Base-by-base conservation (phyloP, 2,888 invertebrate genomes). In the Eupeodes luniger region DNA sequence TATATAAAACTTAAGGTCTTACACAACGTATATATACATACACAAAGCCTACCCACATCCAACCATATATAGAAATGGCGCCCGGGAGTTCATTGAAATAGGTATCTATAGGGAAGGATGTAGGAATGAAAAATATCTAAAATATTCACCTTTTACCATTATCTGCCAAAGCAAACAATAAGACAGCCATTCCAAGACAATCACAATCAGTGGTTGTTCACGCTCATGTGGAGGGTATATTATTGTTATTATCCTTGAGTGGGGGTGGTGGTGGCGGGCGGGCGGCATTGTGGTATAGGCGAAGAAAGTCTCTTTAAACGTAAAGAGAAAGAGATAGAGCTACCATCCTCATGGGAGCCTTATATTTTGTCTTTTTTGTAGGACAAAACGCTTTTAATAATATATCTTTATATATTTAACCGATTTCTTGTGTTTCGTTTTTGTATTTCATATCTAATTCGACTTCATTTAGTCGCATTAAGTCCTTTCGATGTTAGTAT, bases 121-220 rank as follows among this genome's bases (percentile, higher is more conserved):
- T 36, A 34, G n/a, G 69, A 53, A 78, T 81, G 81, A 85, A 85
- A 47, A 66, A 80, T 78, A 85, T 57, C 55, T 74, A 74, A 87
- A 80, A 77, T 80, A 87, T 83, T 80, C 87, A 87, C 87, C 87
- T 84, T 85, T 57, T 34, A 6, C 78, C 86, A 70, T 82, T 78
- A 85, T 78, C 74, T 47, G 4, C 36, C 79, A 59, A 19, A 77
- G 53, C 74, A 78, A 81, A 81, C 85, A 88, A 85, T 78, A 88
- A 81, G 59, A 78, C 75, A 75, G 74, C 36, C 81, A 74, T 88
- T 81, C 49, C 27, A 78, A 78, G 69, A 85, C 88, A 88, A 88
- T 88, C 85, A 88, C 88, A 84, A 85, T 88, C 88, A 85, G 81
- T 85, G 81, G 81, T 85, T 84, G 81, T 85, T 81, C 85, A 88